Conservation (phyloP, 2,797 vertebrate genomes). For the Pipistrellus pygmaeus region DNA sequence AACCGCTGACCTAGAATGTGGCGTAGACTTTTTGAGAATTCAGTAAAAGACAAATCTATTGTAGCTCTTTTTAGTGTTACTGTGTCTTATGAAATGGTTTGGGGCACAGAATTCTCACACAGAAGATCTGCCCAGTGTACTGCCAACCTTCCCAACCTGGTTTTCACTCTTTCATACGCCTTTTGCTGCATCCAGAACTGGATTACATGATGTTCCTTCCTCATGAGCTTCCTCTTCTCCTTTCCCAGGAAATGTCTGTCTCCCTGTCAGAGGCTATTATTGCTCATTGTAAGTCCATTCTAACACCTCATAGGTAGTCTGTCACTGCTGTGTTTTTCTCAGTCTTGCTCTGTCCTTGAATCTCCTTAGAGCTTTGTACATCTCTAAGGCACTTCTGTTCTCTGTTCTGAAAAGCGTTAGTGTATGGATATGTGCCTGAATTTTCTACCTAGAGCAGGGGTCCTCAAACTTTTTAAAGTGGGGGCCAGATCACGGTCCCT, state of each 20-base stretch:
- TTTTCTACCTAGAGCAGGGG: neutral
- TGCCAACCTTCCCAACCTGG: neutral
- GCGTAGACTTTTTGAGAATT: neutral
- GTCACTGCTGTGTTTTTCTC: neutral
- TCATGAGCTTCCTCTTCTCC: neutral
- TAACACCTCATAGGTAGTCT: neutral
- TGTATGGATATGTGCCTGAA: neutral
- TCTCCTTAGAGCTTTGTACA: neutral
- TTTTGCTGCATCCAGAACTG: neutral
- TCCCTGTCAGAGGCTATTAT: neutral
- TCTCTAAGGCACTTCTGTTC: neutral
- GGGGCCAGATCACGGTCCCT: too few species aligned
- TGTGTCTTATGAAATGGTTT: neutral
- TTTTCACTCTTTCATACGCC: neutral
- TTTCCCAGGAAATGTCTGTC: neutral
- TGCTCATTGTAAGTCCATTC: neutral
- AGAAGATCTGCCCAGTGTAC: neutral
- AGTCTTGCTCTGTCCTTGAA: neutral
- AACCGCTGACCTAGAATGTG: neutral
- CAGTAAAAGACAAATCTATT: neutral
- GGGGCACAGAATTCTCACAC: slow-evolving; percentile 3
- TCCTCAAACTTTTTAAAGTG: too few species aligned
- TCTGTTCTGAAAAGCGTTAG: neutral
- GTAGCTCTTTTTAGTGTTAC: neutral
- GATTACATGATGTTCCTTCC: neutral